phyloP scores from a whole-genome alignment of 2,888 invertebrate species.

The Steinernema hermaphroditum region DNA sequence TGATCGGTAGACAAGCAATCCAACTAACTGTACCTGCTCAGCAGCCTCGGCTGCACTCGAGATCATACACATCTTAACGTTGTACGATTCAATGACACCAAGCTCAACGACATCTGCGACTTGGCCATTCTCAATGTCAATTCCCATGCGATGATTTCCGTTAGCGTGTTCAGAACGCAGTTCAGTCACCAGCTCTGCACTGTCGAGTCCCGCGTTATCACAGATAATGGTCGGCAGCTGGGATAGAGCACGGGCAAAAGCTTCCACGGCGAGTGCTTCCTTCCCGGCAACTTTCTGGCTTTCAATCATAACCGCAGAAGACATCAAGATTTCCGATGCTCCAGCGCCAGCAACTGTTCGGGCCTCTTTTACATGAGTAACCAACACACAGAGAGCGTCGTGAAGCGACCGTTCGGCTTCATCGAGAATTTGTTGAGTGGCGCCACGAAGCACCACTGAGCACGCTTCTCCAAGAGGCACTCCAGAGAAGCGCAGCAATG shows the following conservation, averaged over 20 bases:
- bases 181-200: constrained; percentile 88
- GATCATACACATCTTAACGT: constrained; percentile 92
- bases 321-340: constrained; percentile 95
- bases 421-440: constrained; percentile 95
- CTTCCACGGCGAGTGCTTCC: constrained; percentile 95
- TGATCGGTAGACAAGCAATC: too few relatives aligned
- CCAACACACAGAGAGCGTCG: constrained; percentile 93
- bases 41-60: constrained; percentile 93
- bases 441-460: constrained; percentile 92
- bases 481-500: constrained; percentile 79
- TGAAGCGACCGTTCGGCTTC: constrained; percentile 97
- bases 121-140: constrained; percentile 86
- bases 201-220: constrained; percentile 98
- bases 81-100: constrained; percentile 94
- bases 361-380: constrained; percentile 87
- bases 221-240: constrained; percentile 88
- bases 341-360: constrained; percentile 76
- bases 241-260: constrained; percentile 83
- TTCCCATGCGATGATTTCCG: constrained; percentile 78
- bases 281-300: constrained; percentile 77
- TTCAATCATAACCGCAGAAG: constrained; percentile 77
- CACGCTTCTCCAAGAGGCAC: constrained; percentile 82
- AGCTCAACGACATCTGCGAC: constrained; percentile 86
- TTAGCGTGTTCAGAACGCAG: constrained; percentile 86
- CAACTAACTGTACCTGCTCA: constrained; percentile 51